A percentile compares a stretch with the other conserved stretches of the same genome.
Conservation (phyloP, 2,888 invertebrate genomes). For the Elgonia sp. region DNA sequence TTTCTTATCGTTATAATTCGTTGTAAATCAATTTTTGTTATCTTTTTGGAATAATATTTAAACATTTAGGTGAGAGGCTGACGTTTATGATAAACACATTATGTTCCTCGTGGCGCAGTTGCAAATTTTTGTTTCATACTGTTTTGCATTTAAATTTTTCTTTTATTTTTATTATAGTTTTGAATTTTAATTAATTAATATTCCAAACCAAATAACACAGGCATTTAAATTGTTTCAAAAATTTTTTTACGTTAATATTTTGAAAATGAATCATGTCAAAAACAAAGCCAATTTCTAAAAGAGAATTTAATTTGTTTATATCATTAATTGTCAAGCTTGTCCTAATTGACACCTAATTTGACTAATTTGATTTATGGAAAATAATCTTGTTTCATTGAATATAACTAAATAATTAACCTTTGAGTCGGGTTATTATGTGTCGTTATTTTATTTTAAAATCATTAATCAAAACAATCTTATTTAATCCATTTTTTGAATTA, state of each 20-base stretch:
- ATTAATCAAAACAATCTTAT: background rate
- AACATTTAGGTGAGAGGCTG: slow-evolving; percentile 33
- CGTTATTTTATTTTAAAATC: background rate
- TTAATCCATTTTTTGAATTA: background rate
- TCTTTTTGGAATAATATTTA: slow-evolving; percentile 50
- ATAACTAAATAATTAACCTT: background rate
- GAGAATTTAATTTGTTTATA: too few relatives aligned
- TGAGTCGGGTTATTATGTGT: background rate
- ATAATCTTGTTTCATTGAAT: background rate
- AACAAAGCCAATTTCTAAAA: too few relatives aligned
- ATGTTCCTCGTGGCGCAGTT: slow-evolving; percentile 16
- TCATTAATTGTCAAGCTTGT: background rate
- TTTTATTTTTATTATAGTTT: background rate
- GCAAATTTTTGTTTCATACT: background rate
- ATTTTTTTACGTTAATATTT: too few relatives aligned
- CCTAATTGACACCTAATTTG: background rate
- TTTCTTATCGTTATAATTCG: slow-evolving; percentile 28
- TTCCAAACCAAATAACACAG: background rate
- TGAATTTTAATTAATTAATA: background rate
- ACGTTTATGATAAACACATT: slow-evolving; percentile 26
- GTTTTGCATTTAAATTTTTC: background rate
- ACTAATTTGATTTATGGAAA: background rate
- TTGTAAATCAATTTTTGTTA: slow-evolving; percentile 24
- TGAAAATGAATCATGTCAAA: too few relatives aligned
- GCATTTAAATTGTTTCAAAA: too few relatives aligned